Base-by-base conservation (phyloP, 2,797 vertebrate species). In the Cephalopachus bancanus region DNA sequence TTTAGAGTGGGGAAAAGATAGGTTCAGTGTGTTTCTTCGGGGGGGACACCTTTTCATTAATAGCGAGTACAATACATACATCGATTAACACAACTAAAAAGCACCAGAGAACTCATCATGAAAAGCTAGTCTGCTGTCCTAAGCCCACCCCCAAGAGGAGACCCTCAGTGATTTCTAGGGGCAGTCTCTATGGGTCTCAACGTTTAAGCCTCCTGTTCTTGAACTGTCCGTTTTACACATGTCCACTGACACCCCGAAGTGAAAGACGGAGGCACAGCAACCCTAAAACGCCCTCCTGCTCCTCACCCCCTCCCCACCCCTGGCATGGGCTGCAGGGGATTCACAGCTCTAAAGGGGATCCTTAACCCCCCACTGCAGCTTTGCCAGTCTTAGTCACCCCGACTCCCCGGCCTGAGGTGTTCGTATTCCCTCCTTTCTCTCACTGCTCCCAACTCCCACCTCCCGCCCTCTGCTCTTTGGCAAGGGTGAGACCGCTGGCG, bases 271-370 rank as follows among this genome's bases (percentile, higher is more conserved):
- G 22, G 79, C 55, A 75, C 0, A 95, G 12, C 60, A 97, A 95
- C 4, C 16, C 83, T 93, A 83, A 83, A 95, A 93, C 37, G 90
- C 64, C 10, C 19, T 20, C 51, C 33, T 0, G 19, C 67, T 87
- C 37, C 86, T 57, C 55, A 20, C 89, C 33, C 37, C 93, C 71
- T 44, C 44, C 44, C 6, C 44, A 44, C 44, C 44, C 44, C 44
- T 44, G 44, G 44, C 44, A 5, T 5, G 44, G 44, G 44, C 44
- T 44, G 44, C 44, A 44, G 44, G 6, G 44, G 44, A 44, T n/a
- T 57, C 89, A 20, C 28, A 89, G 71, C 75, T 96, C 91, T 93
- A 86, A 95, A 81, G 53, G 67, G 92, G 55, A 89, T n/a, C 64
- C n/a, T 92, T 93, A 89, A 92, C 60, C n/a, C 30, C 93, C 72